Evolutionary conservation across 2,797 vertebrate genomes (phyloP).

Genomic region (Hydrocynus forskahlii): DNA sequence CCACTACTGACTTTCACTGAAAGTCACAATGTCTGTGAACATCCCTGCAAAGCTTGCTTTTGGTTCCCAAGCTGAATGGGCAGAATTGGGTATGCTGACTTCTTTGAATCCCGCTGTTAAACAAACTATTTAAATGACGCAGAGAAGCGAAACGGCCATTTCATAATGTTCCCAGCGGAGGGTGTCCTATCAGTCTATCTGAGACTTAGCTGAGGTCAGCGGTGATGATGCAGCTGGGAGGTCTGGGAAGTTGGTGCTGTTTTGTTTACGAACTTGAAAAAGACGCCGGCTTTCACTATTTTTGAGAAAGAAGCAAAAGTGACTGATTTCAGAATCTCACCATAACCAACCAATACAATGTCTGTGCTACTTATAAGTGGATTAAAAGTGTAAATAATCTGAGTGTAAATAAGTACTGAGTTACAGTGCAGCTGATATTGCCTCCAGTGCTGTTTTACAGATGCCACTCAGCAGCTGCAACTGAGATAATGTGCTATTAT

Average conservation of each 20-base stretch:
- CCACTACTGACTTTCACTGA: not conserved
- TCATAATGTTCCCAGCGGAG: slow-evolving; percentile 9
- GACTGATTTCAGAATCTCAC: no score
- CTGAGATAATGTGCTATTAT: no score
- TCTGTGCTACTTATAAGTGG: not conserved
- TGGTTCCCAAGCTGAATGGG: slow-evolving; percentile 28
- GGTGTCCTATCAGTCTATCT: slow-evolving; percentile 24
- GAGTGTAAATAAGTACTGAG: no score
- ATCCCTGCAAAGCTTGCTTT: not conserved
- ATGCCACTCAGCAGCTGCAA: no score
- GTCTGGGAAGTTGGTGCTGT: slow-evolving; percentile 24
- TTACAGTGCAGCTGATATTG: no score
- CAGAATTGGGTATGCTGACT: not conserved
- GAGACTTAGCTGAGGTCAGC: slow-evolving; percentile 35
- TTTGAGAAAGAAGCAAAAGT: not conserved
- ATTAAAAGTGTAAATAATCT: not conserved
- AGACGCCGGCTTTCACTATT: not conserved
- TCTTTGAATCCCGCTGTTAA: slow-evolving; percentile 42
- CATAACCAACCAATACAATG: no score
- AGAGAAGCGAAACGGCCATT: slow-evolving; percentile 20
- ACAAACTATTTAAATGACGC: slow-evolving; percentile 30
- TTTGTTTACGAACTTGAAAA: slow-evolving; percentile 39
- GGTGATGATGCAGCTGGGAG: slow-evolving; percentile 23
- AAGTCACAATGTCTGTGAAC: not conserved
- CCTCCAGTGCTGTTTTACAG: no score